Evolutionary conservation across 2,113 vertebrate species (phyloP).

Genomic region (Petrocephalus zakoni): DNA sequence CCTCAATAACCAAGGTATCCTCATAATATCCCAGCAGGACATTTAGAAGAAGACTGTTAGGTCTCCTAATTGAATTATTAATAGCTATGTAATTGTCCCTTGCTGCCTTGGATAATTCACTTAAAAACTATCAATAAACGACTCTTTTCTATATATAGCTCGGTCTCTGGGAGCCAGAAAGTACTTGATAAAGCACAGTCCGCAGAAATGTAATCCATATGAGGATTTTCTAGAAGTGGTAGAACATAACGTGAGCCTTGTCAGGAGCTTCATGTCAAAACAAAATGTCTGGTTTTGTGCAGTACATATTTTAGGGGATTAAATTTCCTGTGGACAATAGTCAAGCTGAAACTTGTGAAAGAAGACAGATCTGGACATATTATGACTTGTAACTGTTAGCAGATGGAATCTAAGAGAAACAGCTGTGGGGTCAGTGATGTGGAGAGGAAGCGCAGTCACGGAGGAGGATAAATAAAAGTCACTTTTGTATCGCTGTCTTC

Average conservation of each 20-base stretch:
- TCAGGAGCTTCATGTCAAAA: background rate
- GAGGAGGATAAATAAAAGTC: conserved; percentile 56
- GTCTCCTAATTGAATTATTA: conserved; percentile 1
- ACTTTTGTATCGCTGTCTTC: conserved; percentile 37
- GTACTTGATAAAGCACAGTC: background rate
- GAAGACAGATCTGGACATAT: conserved; percentile 2
- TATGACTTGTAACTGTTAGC: conserved; percentile 40
- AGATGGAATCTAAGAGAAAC: conserved; percentile 62
- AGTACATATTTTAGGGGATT: background rate
- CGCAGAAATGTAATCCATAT: background rate
- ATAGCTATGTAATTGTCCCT: background rate
- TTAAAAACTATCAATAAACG: background rate
- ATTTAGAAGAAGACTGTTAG: background rate
- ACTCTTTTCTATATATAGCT: background rate
- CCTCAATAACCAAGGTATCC: background rate
- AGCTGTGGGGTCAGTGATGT: conserved; percentile 57
- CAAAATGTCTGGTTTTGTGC: background rate
- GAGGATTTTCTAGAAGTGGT: background rate
- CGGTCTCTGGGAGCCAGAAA: background rate
- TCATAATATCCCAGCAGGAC: background rate
- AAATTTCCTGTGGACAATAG: background rate
- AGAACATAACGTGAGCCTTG: background rate
- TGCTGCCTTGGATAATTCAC: background rate
- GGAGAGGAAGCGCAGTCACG: conserved; percentile 47
- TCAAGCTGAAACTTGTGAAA: conserved; percentile 10